Percentiles rank a stretch among this genome's conserved stretches.
Conservation (phyloP, 1,140 invertebrate genomes). For the Patella vulgata region DNA sequence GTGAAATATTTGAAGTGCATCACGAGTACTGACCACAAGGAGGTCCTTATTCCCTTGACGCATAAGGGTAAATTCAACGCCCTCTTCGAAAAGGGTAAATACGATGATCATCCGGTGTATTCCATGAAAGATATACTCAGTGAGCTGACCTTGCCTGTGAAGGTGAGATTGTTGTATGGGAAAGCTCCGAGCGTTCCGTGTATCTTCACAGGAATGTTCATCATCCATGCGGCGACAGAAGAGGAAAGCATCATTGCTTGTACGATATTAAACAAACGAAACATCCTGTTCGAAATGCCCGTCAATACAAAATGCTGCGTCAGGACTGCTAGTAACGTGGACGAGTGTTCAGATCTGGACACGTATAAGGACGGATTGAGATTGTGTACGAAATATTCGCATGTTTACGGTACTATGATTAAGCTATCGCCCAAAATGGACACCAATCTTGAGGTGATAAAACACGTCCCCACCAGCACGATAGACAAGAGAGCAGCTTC, state of each 20-base stretch:
- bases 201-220: conserved; percentile 57
- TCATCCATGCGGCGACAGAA: conserved; percentile 25
- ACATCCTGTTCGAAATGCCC: conserved; percentile 56
- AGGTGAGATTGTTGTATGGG: conserved; percentile 53
- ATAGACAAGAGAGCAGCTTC: conserved; percentile 19
- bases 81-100: conserved; percentile 45
- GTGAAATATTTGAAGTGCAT: conserved; percentile 54
- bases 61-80: conserved; percentile 54
- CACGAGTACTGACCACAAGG: conserved; percentile 36
- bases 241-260: conserved; percentile 46
- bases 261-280: conserved; percentile 50
- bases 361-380: conserved; percentile 46
- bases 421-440: conserved; percentile 56
- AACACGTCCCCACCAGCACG: conserved; percentile 49
- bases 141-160: conserved; percentile 47
- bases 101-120: conserved; percentile 45
- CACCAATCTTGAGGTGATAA: conserved; percentile 46
- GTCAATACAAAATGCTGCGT: conserved; percentile 24
- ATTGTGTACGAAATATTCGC: conserved; percentile 49
- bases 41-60: conserved; percentile 48
- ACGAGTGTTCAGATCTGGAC: conserved; percentile 28
- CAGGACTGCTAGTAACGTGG: conserved; percentile 26
- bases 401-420: conserved; percentile 45
- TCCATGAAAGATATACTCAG: conserved; percentile 52
- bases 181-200: conserved; percentile 55